Evolutionary conservation across 2,113 vertebrate genomes (phyloP).

Genomic region (Rhinolophus sinicus): DNA sequence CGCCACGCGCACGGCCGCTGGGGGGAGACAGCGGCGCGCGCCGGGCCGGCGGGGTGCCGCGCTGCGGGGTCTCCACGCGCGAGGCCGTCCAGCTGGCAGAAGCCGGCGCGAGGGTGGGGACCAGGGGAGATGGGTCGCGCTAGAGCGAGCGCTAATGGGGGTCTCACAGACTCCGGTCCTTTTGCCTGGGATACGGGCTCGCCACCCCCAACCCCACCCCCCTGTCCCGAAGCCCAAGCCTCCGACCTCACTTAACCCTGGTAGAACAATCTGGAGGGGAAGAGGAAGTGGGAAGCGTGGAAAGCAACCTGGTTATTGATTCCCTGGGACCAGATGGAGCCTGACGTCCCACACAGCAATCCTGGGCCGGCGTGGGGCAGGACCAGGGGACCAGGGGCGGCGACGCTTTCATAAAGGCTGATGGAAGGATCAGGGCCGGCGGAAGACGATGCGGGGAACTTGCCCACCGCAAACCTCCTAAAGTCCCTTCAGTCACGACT

Average conservation of each 20-base stretch:
- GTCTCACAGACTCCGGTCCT: neutral
- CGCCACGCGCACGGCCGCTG: constrained; percentile 59
- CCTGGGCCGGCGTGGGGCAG: neutral
- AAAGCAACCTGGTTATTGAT: neutral
- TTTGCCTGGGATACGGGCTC: neutral
- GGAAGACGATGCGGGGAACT: neutral
- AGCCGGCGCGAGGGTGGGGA: neutral
- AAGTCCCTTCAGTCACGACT: neutral
- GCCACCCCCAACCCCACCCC: neutral
- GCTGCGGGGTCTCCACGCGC: neutral
- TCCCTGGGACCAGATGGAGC: neutral
- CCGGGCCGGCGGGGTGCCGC: fast-evolving
- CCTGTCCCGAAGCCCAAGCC: neutral
- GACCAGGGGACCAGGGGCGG: neutral
- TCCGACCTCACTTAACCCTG: neutral
- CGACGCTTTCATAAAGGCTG: neutral
- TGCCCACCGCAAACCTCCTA: neutral
- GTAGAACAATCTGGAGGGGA: neutral
- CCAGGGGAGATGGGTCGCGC: fast-evolving
- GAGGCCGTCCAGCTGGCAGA: neutral
- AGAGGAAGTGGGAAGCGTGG: neutral
- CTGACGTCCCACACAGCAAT: neutral
- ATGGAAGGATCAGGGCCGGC: neutral
- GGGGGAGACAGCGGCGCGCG: constrained; percentile 64
- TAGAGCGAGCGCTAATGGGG: neutral